phyloP scores from a whole-genome alignment of 1,140 invertebrate genomes.

The Scylla paramamosain region DNA sequence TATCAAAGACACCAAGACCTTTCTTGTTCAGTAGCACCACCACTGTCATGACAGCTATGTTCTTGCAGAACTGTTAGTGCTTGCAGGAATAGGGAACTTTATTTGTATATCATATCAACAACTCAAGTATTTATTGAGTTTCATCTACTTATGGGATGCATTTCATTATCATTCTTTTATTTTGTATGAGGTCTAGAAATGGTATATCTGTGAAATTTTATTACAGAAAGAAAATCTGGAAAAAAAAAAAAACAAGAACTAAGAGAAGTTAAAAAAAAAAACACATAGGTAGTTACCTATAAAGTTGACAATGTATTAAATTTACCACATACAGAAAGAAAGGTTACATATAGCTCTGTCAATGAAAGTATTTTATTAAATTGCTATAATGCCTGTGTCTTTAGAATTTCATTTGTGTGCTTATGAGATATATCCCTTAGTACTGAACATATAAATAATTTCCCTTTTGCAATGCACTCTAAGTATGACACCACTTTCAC shows the following conservation, averaged over 20 bases:
- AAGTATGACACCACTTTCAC: not conserved
- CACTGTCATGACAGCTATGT: conserved; percentile 26
- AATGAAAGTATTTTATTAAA: too few relatives aligned
- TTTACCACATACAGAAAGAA: too few relatives aligned
- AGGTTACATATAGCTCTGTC: too few relatives aligned
- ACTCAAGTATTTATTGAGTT: conserved; percentile 14
- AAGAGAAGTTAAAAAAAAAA: too few relatives aligned
- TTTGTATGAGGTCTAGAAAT: not conserved
- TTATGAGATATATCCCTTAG: too few relatives aligned
- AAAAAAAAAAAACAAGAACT: not conserved
- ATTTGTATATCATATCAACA: not conserved
- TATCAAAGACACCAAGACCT: conserved; percentile 14
- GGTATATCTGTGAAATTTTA: not conserved
- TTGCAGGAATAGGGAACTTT: not conserved
- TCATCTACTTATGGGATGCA: not conserved
- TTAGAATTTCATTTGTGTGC: too few relatives aligned
- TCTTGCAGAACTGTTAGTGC: not conserved
- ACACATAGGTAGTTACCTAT: too few relatives aligned
- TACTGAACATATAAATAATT: too few relatives aligned
- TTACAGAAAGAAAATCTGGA: not conserved
- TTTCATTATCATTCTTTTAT: conserved; percentile 48
- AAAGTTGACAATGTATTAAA: too few relatives aligned
- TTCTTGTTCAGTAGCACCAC: conserved; percentile 34
- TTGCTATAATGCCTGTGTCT: too few relatives aligned
- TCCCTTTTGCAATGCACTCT: not conserved